A percentile compares a stretch with the other conserved stretches of the same genome.
Conservation (phyloP, 2,113 vertebrate genomes). For the Colossoma macropomum region DNA sequence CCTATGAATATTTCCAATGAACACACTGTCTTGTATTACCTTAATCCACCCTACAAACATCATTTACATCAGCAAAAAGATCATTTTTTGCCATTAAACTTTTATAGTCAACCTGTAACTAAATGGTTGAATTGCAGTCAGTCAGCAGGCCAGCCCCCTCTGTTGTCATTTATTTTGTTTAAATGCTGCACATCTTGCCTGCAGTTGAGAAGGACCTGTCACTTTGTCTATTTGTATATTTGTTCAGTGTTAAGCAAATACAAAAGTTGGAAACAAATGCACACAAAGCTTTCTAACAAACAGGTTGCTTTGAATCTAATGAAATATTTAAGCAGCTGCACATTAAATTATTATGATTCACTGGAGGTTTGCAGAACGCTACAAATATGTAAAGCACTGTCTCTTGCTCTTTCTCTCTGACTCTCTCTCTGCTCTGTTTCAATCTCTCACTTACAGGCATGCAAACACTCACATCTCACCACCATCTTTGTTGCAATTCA, state of each 20-base stretch:
- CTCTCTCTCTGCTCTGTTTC: neutral
- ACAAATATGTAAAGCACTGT: neutral
- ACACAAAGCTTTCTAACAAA: constrained; percentile 53
- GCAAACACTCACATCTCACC: too few relatives aligned
- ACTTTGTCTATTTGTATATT: constrained; percentile 33
- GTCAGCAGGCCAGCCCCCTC: too few relatives aligned
- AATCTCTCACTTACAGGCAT: too few relatives aligned
- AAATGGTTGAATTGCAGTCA: too few relatives aligned
- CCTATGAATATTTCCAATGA: too few relatives aligned
- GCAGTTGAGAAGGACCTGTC: neutral
- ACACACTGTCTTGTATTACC: too few relatives aligned
- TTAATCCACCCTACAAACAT: too few relatives aligned
- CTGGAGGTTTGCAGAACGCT: neutral
- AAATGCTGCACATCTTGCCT: neutral
- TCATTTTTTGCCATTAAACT: too few relatives aligned
- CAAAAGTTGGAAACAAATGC: constrained; percentile 52
- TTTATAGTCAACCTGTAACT: too few relatives aligned
- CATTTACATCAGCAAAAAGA: too few relatives aligned
- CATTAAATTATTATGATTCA: constrained; percentile 55
- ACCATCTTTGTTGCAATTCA: too few relatives aligned
- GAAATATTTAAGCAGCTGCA: constrained; percentile 66
- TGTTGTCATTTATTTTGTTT: too few relatives aligned
- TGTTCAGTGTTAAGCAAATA: constrained; percentile 66
- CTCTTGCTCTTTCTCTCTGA: neutral
- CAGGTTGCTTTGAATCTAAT: constrained; percentile 56